These are phyloP conservation scores for Brachypodius melanocephalos DNA, from an alignment of 2,113 vertebrate genomes.

Conservation along the genomic window DNA sequence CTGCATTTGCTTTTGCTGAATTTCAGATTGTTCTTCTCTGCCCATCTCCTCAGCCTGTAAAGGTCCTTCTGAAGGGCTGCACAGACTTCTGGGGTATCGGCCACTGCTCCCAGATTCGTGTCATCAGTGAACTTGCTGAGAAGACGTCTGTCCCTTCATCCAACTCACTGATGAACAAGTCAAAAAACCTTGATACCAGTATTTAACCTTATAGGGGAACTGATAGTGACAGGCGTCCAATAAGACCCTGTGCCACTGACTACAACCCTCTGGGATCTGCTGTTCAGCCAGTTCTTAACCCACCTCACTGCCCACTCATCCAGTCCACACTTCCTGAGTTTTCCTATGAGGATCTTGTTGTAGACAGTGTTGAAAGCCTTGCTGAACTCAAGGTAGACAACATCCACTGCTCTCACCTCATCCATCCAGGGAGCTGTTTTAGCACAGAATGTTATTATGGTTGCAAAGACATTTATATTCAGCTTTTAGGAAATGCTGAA, in stretches of 20 bases:
- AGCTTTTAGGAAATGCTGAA: not conserved
- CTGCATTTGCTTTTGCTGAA: not conserved
- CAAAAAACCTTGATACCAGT: not conserved
- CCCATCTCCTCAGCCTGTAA: not conserved
- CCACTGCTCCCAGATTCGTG: not conserved
- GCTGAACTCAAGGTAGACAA: not conserved
- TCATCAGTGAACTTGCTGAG: not conserved
- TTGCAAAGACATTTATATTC: not conserved
- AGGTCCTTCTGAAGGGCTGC: not conserved
- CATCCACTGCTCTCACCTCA: not conserved
- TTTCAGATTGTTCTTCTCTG: not conserved
- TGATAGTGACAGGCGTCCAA: not conserved
- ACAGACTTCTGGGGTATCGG: not conserved
- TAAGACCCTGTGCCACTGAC: not conserved
- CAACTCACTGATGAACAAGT: not conserved
- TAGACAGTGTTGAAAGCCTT: accelerated
- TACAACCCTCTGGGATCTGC: not conserved
- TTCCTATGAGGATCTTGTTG: not conserved
- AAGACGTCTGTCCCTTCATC: not conserved
- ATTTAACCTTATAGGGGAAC: not conserved
- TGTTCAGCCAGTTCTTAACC: not conserved
- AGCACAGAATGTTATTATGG: not conserved
- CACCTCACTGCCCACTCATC: not conserved
- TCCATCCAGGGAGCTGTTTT: not conserved
- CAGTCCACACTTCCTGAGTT: not conserved